Evolutionary conservation across 2,888 invertebrate species (phyloP).

Genomic region (Hecatera dysodea): DNA sequence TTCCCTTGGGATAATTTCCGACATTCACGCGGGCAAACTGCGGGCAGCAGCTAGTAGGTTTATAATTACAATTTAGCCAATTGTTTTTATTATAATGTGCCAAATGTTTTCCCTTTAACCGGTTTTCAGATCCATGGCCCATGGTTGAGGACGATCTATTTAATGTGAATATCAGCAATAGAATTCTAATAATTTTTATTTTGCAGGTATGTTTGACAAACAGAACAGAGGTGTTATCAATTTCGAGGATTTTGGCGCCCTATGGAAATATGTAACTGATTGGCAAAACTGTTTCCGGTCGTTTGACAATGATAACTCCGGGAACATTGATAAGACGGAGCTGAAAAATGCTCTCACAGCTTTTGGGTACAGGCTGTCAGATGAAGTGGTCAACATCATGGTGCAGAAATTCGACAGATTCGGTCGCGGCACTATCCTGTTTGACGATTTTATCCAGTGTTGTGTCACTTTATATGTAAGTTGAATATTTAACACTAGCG

Average conservation of each 20-base stretch:
- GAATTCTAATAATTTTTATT: background rate
- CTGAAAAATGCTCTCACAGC: conserved; percentile 97
- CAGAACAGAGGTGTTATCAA: conserved; percentile 97
- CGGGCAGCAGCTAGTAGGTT: too few species aligned
- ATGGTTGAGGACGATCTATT: background rate
- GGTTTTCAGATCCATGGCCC: background rate
- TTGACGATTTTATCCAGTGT: conserved; percentile 99
- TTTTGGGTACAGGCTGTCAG: conserved; percentile 97
- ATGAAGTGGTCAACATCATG: conserved; percentile 94
- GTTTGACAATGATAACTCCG: conserved; percentile 97
- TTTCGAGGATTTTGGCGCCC: conserved; percentile 98
- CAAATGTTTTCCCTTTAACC: background rate
- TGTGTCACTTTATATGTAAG: conserved; percentile 98
- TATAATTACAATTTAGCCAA: background rate
- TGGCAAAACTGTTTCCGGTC: conserved; percentile 99
- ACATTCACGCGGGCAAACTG: too few species aligned
- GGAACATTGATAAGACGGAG: conserved; percentile 97
- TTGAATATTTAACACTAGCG: conserved; percentile 69
- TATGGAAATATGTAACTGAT: conserved; percentile 99
- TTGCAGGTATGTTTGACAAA: conserved; percentile 97
- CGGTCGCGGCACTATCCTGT: conserved; percentile 97
- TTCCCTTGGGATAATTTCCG: too few species aligned
- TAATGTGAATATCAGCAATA: background rate
- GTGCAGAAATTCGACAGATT: conserved; percentile 98
- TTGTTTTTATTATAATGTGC: conserved; percentile 7